Base-by-base conservation (phyloP, 37 sponge, comb jelly and placozoan genomes). In the Hormiphora californensis region DNA sequence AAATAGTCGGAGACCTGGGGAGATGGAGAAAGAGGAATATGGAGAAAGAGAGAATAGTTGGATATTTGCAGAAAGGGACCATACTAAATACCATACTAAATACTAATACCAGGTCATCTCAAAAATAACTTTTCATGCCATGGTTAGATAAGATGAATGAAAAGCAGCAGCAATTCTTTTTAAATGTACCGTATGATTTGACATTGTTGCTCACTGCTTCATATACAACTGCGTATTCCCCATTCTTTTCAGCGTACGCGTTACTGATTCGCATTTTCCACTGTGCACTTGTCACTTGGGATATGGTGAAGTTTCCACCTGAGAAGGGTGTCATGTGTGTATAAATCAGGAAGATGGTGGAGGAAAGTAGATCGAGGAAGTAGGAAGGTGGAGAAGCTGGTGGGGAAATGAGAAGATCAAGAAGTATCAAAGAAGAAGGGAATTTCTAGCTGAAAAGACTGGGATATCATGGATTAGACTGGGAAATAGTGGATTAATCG, bases 211-310 rank as follows among this genome's bases (percentile, higher is more conserved):
- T 73, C 0, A 9, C n/a, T n/a, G 81, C 43, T 46, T 73, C 23
- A 21, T 73, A 73, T 4, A 73, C 81, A 2, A 73, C 81, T 27
- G 81, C 81, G 23, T 73, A 73, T 9, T 36, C 81, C 44, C 44
- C 81, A 46, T 73, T 73, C 12, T 73, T 46, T 19, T 7, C 21
- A 7, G 81, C 46, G 5, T 15, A 11, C 40, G 30, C 25, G 46
- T 21, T 40, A 22, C 0, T 0, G 7, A 73, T 73, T 0, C 46
- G 40, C 17, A 73, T 43, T 41, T 40, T 39, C 28, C 43, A 25
- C 46, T 41, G 81, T 1, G 81, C 38, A 1, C 23, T 22, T n/a
- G 21, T 73, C 38, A 65, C 38, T 32, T 27, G 35, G 38, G 35
- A 17, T 36, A 40, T 36, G n/a, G 81, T 73, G 44, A 27, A 73